These are phyloP conservation scores for Cataglyphis albicans DNA, from an alignment of 2,888 invertebrate species.

Conservation along the genomic window DNA sequence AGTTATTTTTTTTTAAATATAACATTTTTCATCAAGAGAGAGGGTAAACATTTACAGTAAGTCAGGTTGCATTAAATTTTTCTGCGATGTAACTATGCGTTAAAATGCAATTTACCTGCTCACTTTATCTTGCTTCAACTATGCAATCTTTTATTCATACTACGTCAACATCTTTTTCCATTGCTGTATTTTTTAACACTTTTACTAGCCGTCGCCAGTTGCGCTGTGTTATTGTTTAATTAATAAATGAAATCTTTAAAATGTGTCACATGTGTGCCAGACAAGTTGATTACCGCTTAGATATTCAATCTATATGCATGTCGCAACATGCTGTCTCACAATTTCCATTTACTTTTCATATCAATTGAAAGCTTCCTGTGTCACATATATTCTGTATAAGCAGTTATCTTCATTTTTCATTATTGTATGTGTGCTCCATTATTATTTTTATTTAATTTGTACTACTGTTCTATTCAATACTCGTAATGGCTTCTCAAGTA, in stretches of 20 bases:
- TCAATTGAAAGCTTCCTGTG: not conserved
- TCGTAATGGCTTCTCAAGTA: not conserved
- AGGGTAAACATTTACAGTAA: not conserved
- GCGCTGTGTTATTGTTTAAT: slow-evolving; percentile 8
- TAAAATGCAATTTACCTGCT: slow-evolving; percentile 30
- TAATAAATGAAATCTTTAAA: slow-evolving; percentile 26
- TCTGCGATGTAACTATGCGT: not conserved
- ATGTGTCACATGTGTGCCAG: not conserved
- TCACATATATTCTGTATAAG: not conserved
- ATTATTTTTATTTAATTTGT: not conserved
- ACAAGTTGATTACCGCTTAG: not conserved
- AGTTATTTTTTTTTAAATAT: not conserved
- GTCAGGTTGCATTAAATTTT: slow-evolving; percentile 25
- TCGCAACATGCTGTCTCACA: not conserved
- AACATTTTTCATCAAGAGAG: slow-evolving; percentile 24
- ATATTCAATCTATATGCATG: slow-evolving; percentile 11
- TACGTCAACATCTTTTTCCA: slow-evolving; percentile 25
- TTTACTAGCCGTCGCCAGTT: not conserved
- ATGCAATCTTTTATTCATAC: slow-evolving; percentile 35
- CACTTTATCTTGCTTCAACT: slow-evolving; percentile 14
- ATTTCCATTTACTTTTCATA: slow-evolving; percentile 18
- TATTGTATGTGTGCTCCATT: not conserved
- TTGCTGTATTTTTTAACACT: slow-evolving; percentile 24
- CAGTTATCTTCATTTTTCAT: not conserved
- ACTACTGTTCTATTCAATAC: not conserved